Conservation (phyloP, 2,797 vertebrate species). For the Pantherophis vulpinus region DNA sequence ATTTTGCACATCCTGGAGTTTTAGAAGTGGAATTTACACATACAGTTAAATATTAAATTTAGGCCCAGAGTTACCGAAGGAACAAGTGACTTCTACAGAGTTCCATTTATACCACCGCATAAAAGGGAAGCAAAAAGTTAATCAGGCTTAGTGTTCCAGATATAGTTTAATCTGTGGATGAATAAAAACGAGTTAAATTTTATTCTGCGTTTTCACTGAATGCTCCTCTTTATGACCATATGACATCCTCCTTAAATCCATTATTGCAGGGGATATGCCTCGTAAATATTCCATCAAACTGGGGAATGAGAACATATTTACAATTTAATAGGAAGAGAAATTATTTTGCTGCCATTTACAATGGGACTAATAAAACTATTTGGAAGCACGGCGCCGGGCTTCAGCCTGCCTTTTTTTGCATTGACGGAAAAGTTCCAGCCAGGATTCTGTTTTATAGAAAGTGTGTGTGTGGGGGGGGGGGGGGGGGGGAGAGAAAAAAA, state of each 20-base stretch:
- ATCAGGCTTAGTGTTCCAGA: slow-evolving; percentile 53
- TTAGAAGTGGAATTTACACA: slow-evolving; percentile 49
- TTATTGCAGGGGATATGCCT: slow-evolving; percentile 41
- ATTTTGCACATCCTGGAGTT: slow-evolving; percentile 41
- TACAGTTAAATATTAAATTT: slow-evolving; percentile 45
- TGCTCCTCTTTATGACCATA: slow-evolving; percentile 55
- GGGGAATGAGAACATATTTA: slow-evolving; percentile 50
- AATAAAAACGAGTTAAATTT: slow-evolving; percentile 69
- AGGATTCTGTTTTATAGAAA: slow-evolving; percentile 46
- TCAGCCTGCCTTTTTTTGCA: slow-evolving; percentile 50
- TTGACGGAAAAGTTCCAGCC: slow-evolving; percentile 59
- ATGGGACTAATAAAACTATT: slow-evolving; percentile 44
- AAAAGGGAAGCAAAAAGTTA: slow-evolving; percentile 51
- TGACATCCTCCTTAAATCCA: slow-evolving; percentile 57
- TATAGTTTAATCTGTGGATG: slow-evolving; percentile 61
- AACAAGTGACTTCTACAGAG: slow-evolving; percentile 17
- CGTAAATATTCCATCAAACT: slow-evolving; percentile 57
- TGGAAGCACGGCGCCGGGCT: slow-evolving; percentile 47
- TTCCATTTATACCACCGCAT: slow-evolving; percentile 54
- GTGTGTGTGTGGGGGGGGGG: no score
- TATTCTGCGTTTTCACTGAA: slow-evolving; percentile 59
- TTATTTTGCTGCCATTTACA: slow-evolving; percentile 45
- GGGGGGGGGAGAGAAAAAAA: slow-evolving; percentile 23
- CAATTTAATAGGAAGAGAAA: slow-evolving; percentile 48
- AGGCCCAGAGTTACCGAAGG: slow-evolving; percentile 34